Evolutionary conservation across 2,113 vertebrate genomes (phyloP).

Genomic region (Zosterops borbonicus): DNA sequence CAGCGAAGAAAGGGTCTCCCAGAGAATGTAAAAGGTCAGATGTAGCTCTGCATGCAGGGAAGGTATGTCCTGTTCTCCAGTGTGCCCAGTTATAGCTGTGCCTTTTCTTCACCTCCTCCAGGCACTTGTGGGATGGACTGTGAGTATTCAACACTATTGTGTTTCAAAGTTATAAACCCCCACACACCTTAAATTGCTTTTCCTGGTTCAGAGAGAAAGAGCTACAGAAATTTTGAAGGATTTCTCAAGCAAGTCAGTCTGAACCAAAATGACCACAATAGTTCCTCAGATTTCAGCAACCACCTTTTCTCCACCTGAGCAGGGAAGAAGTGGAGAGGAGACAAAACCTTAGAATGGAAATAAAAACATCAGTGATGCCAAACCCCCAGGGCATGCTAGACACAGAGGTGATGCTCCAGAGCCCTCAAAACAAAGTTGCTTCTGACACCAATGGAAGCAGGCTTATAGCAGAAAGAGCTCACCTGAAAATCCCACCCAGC

Average conservation of each 20-base stretch:
- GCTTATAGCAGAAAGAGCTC: not conserved
- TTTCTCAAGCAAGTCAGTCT: not conserved
- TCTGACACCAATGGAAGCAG: not conserved
- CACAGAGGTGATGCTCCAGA: not conserved
- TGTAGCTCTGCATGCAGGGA: not conserved
- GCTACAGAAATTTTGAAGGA: not conserved
- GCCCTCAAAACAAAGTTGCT: accelerated
- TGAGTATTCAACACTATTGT: not conserved
- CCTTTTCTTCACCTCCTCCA: not conserved
- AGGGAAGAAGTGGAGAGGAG: not conserved
- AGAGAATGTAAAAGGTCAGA: not conserved
- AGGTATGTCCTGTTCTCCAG: not conserved
- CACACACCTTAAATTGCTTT: not conserved
- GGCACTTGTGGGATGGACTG: not conserved
- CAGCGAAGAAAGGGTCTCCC: not conserved
- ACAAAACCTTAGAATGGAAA: not conserved
- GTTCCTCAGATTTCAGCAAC: not conserved
- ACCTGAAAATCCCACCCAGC: not conserved
- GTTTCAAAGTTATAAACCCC: not conserved
- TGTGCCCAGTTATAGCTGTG: not conserved
- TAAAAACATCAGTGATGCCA: not conserved
- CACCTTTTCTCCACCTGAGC: not conserved
- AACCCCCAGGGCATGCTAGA: not conserved
- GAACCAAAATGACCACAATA: not conserved
- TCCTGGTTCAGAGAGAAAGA: not conserved